Conservation (phyloP, 2,113 vertebrate genomes). For the Hippocampus zosterae region DNA sequence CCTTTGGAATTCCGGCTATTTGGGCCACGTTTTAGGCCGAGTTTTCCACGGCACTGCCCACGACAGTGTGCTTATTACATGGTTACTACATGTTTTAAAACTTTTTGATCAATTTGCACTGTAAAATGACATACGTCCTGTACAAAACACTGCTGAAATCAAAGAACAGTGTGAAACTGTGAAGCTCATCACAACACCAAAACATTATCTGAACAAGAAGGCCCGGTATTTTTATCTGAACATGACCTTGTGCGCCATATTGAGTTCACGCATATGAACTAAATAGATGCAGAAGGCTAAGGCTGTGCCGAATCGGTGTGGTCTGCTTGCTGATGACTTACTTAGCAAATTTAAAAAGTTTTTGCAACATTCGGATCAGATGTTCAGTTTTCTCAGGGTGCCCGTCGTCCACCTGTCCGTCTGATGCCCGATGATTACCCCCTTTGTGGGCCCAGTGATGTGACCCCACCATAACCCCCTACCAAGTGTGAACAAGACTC, state of each 20-base stretch:
- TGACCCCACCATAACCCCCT: conserved; percentile 8
- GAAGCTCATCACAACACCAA: conserved; percentile 39
- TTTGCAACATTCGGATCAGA: conserved; percentile 15
- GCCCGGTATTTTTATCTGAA: conserved; percentile 74
- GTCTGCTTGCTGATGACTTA: not conserved
- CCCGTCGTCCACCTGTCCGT: conserved; percentile 52
- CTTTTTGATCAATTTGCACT: not conserved
- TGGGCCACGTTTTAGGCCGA: conserved; percentile 39
- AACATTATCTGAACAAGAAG: conserved; percentile 70
- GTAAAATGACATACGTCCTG: not conserved
- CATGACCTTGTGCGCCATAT: conserved; percentile 59
- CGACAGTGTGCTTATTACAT: not conserved
- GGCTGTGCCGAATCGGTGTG: not conserved
- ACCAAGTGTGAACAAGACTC: not conserved
- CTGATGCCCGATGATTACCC: conserved; percentile 46
- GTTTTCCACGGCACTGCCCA: conserved; percentile 40
- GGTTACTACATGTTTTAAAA: not conserved
- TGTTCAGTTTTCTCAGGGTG: conserved; percentile 17
- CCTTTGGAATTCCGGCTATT: conserved; percentile 65
- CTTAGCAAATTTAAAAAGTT: not conserved
- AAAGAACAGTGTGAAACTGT: conserved; percentile 23
- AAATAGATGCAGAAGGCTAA: conserved; percentile 7
- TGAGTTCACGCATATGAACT: conserved; percentile 53
- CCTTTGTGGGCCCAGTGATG: conserved; percentile 15
- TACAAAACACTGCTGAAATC: not conserved